A percentile compares a stretch with the other conserved stretches of the same genome.
These are phyloP conservation scores for Dryas iulia DNA, from an alignment of 1,140 invertebrate genomes.

Conservation along the genomic window DNA sequence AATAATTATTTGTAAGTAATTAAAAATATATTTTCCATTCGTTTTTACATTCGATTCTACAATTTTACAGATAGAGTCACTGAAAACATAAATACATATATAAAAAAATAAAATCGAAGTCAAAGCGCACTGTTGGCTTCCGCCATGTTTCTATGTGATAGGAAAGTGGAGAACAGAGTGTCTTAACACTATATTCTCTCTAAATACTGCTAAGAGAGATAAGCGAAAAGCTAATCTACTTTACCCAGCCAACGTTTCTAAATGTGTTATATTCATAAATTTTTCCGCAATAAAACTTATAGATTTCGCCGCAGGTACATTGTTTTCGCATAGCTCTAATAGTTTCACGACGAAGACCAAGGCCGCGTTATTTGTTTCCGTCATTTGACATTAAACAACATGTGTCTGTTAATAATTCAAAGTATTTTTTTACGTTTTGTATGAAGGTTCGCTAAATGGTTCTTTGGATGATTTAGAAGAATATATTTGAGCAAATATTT, in stretches of 20 bases:
- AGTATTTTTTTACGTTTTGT: neutral
- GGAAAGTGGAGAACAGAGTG: no score
- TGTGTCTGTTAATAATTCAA: neutral
- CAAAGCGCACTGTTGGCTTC: no score
- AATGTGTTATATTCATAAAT: neutral
- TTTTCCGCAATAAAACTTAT: neutral
- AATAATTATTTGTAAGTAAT: neutral
- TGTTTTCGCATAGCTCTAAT: neutral
- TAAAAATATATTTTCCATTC: no score
- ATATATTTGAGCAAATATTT: neutral
- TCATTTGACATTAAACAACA: neutral
- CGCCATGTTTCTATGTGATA: no score
- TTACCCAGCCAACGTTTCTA: no score
- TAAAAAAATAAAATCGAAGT: no score
- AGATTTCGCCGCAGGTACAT: neutral
- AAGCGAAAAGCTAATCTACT: no score
- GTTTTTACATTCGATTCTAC: no score
- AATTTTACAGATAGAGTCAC: no score
- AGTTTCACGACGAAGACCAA: neutral
- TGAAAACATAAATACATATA: no score
- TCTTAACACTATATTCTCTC: no score
- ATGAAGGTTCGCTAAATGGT: neutral
- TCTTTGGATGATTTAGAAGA: neutral
- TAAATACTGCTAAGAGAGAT: no score
- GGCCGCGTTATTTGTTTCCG: neutral